Percentiles rank a stretch among this genome's conserved stretches.
Conservation (phyloP, 2,113 vertebrate genomes). For the Suncus etruscus region DNA sequence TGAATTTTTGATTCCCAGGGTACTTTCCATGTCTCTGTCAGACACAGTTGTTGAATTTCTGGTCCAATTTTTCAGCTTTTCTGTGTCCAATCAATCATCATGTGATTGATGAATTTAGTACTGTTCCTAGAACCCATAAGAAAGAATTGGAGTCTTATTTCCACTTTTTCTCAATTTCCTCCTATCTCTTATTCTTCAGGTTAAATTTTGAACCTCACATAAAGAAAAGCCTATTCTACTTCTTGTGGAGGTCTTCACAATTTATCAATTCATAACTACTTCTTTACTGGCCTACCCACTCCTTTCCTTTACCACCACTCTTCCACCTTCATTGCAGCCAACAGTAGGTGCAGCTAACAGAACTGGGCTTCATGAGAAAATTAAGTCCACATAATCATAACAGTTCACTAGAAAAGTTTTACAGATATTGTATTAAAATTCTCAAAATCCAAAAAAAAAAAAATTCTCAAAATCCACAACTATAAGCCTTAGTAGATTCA, state of each 20-base stretch:
- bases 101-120: not conserved
- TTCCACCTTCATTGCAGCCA: not conserved
- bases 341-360: not conserved
- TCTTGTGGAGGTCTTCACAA: not conserved
- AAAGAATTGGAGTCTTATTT: not conserved
- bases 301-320: not conserved
- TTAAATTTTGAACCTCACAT: not conserved
- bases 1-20: slow-evolving; percentile 22
- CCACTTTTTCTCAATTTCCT: not conserved
- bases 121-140: not conserved
- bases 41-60: not conserved
- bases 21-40: not conserved
- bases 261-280: not conserved
- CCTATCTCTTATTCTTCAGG: not conserved
- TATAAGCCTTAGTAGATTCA: too few relatives aligned
- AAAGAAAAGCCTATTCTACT: not conserved
- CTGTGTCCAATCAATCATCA: not conserved
- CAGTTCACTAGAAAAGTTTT: too few relatives aligned
- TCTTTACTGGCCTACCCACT: not conserved
- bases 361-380: too few relatives aligned
- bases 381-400: too few relatives aligned
- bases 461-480: too few relatives aligned
- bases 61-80: not conserved
- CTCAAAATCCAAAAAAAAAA: too few relatives aligned
- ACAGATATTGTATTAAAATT: too few relatives aligned